Conservation (phyloP, 2,888 invertebrate genomes). For the Campopleginae sp. region DNA sequence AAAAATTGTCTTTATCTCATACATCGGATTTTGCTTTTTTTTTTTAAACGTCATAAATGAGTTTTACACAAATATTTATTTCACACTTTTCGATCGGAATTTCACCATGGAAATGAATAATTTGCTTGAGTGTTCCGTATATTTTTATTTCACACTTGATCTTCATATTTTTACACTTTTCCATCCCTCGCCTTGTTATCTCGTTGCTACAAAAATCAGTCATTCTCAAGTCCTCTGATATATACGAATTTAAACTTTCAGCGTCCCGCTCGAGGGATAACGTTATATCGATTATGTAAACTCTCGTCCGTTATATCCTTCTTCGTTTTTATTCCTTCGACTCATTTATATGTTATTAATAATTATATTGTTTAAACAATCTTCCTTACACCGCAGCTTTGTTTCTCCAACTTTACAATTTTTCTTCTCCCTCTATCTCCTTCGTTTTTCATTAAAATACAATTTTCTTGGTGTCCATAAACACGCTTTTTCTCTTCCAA, state of each 20-base stretch:
- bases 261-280: constrained; percentile 54
- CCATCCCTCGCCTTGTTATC: not conserved
- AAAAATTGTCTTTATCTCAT: constrained; percentile 51
- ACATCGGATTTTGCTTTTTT: constrained; percentile 33
- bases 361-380: constrained; percentile 23
- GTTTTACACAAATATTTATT: constrained; percentile 47
- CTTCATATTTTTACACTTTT: constrained; percentile 4
- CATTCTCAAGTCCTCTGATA: constrained; percentile 67
- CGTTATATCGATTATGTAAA: constrained; percentile 53
- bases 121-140: not conserved
- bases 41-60: constrained; percentile 49
- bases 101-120: constrained; percentile 1
- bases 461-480: constrained; percentile 22
- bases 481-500: not conserved
- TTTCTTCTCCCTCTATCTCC: not conserved
- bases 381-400: not conserved
- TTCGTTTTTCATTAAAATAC: constrained; percentile 3
- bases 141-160: not conserved
- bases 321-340: constrained; percentile 16
- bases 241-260: constrained; percentile 62
- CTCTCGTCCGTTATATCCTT: constrained; percentile 34
- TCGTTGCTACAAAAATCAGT: constrained; percentile 71
- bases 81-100: not conserved
- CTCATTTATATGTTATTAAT: constrained; percentile 39
- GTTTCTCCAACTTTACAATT: constrained; percentile 4